These are phyloP conservation scores for Caloenas nicobarica DNA, from an alignment of 2,113 vertebrate genomes.

Conservation along the genomic window DNA sequence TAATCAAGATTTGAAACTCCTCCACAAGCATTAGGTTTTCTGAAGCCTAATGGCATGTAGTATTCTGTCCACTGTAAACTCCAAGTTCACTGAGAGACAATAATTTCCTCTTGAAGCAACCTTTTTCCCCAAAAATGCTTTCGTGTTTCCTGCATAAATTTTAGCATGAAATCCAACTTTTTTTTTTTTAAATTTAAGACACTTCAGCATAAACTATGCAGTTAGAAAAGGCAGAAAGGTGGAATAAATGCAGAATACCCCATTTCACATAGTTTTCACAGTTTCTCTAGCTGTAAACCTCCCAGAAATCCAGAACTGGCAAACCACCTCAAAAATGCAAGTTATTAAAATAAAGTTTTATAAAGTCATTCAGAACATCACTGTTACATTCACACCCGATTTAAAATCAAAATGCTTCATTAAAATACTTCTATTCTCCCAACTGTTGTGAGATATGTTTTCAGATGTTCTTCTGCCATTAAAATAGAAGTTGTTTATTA, in stretches of 20 bases:
- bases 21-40: neutral
- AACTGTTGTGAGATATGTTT: neutral
- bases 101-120: neutral
- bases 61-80: neutral
- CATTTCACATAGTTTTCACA: neutral
- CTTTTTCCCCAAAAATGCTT: neutral
- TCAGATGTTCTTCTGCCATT: neutral
- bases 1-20: neutral
- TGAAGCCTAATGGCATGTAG: neutral
- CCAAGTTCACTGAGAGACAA: neutral
- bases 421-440: neutral
- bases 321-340: neutral
- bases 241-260: neutral
- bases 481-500: neutral
- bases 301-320: neutral
- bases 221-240: neutral
- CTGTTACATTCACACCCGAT: neutral
- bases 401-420: neutral
- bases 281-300: neutral
- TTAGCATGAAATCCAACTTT: neutral
- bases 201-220: neutral
- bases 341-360: neutral
- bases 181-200: neutral
- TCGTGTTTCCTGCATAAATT: neutral
- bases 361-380: neutral